A percentile compares a stretch with the other conserved stretches of the same genome.
Conservation (phyloP, 2,113 vertebrate species). For the Heptranchias perlo region DNA sequence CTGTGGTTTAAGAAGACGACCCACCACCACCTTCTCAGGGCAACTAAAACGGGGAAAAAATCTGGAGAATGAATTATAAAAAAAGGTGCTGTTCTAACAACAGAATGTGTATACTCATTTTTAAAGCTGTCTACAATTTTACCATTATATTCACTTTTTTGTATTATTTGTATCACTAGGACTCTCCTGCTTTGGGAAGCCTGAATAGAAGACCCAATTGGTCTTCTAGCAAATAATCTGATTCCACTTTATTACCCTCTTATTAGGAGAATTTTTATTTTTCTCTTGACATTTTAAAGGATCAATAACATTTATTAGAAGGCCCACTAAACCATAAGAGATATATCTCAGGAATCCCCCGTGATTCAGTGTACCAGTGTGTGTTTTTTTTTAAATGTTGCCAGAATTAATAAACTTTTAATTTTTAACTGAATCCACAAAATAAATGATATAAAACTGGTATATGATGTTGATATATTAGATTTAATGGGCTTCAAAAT, state of each 20-base stretch:
- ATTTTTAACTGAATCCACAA: constrained; percentile 8
- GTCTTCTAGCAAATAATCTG: not conserved
- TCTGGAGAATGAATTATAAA: too few relatives aligned
- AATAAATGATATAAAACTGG: not conserved
- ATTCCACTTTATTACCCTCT: not conserved
- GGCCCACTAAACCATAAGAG: not conserved
- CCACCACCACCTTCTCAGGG: too few relatives aligned
- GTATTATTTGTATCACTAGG: not conserved
- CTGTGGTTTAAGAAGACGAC: too few relatives aligned
- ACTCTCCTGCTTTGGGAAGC: not conserved
- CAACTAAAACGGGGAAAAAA: not conserved
- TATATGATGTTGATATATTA: not conserved
- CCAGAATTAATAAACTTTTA: not conserved
- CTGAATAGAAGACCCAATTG: not conserved
- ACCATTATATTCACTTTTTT: not conserved
- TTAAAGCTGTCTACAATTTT: not conserved
- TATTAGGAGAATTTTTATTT: not conserved
- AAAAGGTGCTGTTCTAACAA: not conserved
- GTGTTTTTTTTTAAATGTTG: not conserved
- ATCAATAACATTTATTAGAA: not conserved
- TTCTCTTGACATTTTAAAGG: not conserved
- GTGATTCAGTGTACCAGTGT: not conserved
- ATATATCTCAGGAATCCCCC: not conserved
- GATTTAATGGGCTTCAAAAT: not conserved
- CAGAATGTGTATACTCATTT: not conserved